Percentiles rank a stretch among this genome's conserved stretches.
These are phyloP conservation scores for Cossypha niveicapilla DNA, from an alignment of 2,797 vertebrate species.

Conservation along the genomic window DNA sequence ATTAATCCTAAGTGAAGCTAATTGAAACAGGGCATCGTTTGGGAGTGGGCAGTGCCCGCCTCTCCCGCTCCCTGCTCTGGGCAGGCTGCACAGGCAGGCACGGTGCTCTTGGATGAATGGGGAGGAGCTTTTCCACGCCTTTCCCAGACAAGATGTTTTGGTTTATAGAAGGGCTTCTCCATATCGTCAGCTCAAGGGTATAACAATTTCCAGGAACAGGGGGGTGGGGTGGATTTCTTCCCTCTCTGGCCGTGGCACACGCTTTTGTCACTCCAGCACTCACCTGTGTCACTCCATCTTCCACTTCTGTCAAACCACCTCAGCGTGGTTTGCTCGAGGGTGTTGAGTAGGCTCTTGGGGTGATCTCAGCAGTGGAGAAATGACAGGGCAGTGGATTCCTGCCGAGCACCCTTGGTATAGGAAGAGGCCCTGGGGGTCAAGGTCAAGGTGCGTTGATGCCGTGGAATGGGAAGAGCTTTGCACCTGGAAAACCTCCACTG, in stretches of 20 bases:
- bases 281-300: background rate
- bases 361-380: background rate
- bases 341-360: background rate
- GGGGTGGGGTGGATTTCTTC: background rate
- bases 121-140: background rate
- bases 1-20: constrained; percentile 24
- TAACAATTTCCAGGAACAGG: fast-evolving
- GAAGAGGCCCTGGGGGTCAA: background rate
- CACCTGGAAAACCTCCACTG: background rate
- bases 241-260: background rate
- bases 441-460: background rate
- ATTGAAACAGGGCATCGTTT: background rate
- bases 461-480: background rate
- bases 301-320: background rate
- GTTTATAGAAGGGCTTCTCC: background rate
- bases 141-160: background rate
- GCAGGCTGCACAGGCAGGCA: fast-evolving
- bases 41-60: background rate
- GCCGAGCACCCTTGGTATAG: background rate
- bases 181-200: background rate
- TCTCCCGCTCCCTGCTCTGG: background rate
- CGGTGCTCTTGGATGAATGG: fast-evolving
- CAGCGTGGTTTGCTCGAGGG: background rate
- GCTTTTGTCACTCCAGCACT: background rate
- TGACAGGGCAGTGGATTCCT: background rate